These are phyloP conservation scores for Enteromius afrohamiltoni DNA, from an alignment of 2,797 vertebrate species.

Conservation along the genomic window DNA sequence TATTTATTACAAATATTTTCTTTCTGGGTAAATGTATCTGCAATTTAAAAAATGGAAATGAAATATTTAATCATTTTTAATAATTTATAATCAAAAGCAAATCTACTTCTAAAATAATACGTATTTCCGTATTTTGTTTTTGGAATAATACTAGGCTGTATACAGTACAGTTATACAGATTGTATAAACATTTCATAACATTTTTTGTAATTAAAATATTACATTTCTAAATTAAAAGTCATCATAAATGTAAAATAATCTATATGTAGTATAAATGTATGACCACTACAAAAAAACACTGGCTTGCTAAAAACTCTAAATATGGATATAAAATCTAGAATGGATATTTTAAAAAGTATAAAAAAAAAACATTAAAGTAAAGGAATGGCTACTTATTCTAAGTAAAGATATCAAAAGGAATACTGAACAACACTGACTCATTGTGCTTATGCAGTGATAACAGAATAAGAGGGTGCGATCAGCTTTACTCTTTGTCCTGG, in stretches of 20 bases:
- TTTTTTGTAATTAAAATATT: not conserved
- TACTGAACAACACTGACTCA: not conserved
- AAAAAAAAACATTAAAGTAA: not conserved
- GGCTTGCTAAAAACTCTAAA: not conserved
- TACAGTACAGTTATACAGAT: not conserved
- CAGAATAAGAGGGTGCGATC: not conserved
- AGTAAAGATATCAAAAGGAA: not conserved
- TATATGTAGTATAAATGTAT: not conserved
- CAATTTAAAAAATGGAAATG: not conserved
- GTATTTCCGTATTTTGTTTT: not conserved
- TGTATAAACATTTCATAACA: not conserved
- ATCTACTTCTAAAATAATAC: not conserved
- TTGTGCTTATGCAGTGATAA: not conserved
- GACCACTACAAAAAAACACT: not conserved
- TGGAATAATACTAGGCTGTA: no score
- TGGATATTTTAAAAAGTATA: not conserved
- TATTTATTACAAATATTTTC: not conserved
- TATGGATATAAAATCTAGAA: not conserved
- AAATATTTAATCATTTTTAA: not conserved
- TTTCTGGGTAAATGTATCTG: not conserved
- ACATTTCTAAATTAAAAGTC: not conserved
- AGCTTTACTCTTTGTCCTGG: conserved; percentile 18
- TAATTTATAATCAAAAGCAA: not conserved
- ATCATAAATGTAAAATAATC: not conserved
- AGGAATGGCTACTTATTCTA: not conserved